Conservation (phyloP, 2,888 invertebrate species). For the Agonopterix alstromeriana region DNA sequence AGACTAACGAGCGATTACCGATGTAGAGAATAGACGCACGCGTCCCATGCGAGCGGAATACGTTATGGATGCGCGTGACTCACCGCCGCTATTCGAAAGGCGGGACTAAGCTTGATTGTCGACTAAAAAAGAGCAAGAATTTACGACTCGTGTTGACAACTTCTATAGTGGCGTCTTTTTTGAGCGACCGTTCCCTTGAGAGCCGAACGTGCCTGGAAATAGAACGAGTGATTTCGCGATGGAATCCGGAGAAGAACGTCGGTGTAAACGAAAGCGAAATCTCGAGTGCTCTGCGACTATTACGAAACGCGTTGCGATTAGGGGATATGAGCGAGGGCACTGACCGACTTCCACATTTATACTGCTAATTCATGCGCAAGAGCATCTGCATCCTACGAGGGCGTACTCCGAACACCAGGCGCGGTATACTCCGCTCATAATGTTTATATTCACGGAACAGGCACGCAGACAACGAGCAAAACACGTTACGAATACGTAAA, state of each 20-base stretch:
- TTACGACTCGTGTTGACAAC: slow-evolving; percentile 45
- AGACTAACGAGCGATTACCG: slow-evolving; percentile 66
- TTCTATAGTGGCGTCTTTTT: slow-evolving; percentile 32
- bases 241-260: slow-evolving; percentile 36
- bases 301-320: slow-evolving; percentile 63
- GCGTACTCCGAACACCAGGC: slow-evolving; percentile 35
- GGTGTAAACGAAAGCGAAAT: slow-evolving; percentile 56
- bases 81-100: slow-evolving; percentile 29
- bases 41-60: slow-evolving; percentile 50
- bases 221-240: slow-evolving; percentile 30
- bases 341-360: slow-evolving; percentile 73
- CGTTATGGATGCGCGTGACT: slow-evolving; percentile 31
- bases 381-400: slow-evolving; percentile 56
- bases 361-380: slow-evolving; percentile 66
- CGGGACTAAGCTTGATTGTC: slow-evolving; percentile 27
- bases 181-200: slow-evolving; percentile 23
- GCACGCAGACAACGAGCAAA: slow-evolving; percentile 29
- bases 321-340: slow-evolving; percentile 61
- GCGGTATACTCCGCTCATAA: slow-evolving; percentile 30
- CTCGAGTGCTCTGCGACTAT: slow-evolving; percentile 45
- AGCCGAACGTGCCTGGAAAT: slow-evolving; percentile 39
- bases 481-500: slow-evolving; percentile 60
- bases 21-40: slow-evolving; percentile 52
- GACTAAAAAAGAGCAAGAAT: slow-evolving; percentile 29
- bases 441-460: slow-evolving; percentile 59